phyloP scores from a whole-genome alignment of 2,888 invertebrate species.

The Cacoxenus indagator region DNA sequence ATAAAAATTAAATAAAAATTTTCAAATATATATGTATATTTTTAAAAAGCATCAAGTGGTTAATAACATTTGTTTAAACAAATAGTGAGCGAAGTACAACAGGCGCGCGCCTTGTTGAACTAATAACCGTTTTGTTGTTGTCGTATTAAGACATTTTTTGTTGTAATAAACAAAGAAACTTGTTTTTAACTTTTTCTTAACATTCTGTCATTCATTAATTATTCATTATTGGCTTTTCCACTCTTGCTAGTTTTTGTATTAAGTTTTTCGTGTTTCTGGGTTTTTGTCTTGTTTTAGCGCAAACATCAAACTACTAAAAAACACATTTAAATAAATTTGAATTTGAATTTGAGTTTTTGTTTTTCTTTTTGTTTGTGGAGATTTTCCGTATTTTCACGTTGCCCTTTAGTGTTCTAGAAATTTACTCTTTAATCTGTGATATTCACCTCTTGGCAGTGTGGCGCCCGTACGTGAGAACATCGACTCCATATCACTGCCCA shows the following conservation, averaged over 20 bases:
- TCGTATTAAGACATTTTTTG: background rate
- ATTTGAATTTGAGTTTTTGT: conserved; percentile 7
- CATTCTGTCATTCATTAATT: background rate
- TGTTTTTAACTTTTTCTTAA: background rate
- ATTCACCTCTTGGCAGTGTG: conserved; percentile 80
- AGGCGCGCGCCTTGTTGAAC: conserved; percentile 10
- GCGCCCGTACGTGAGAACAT: conserved; percentile 76
- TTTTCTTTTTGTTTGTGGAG: background rate
- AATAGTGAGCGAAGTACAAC: conserved; percentile 34
- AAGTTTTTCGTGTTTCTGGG: background rate
- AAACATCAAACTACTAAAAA: conserved; percentile 57
- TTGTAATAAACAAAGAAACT: background rate
- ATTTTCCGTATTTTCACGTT: conserved; percentile 34
- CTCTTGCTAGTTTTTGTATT: conserved; percentile 20
- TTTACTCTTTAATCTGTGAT: conserved; percentile 71
- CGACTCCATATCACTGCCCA: conserved; percentile 81
- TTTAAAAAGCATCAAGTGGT: conserved; percentile 40
- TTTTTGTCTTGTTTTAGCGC: conserved; percentile 43
- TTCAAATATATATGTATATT: conserved; percentile 13
- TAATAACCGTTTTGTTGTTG: conserved; percentile 26
- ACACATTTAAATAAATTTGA: conserved; percentile 20
- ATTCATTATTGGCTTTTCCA: conserved; percentile 22
- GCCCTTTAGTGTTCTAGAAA: conserved; percentile 67
- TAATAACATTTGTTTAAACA: conserved; percentile 56
- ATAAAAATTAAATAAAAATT: conserved; percentile 23